Evolutionary conservation across 2,888 invertebrate genomes (phyloP).

Genomic region (Iselma pallidipennis): DNA sequence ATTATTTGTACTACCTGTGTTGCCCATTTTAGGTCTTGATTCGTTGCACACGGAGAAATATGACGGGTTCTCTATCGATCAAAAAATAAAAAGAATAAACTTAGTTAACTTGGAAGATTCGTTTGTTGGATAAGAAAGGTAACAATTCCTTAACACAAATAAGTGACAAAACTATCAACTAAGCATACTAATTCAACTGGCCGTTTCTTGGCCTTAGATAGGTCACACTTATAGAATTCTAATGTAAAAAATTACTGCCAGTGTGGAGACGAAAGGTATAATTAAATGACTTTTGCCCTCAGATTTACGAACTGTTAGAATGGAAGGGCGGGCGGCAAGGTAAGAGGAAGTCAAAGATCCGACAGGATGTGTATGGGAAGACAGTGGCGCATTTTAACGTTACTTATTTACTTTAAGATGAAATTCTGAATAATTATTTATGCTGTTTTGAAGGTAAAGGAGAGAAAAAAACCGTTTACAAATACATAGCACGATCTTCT

Average conservation of each 20-base stretch:
- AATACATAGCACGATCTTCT: background rate
- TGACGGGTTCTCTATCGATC: conserved; percentile 73
- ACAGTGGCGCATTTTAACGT: conserved; percentile 41
- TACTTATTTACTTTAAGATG: conserved; percentile 16
- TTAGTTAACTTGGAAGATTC: too few species aligned
- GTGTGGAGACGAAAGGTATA: conserved; percentile 8
- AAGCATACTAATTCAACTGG: conserved; percentile 40
- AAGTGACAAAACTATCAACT: conserved; percentile 20
- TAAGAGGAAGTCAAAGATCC: conserved; percentile 37
- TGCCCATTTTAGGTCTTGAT: conserved; percentile 31
- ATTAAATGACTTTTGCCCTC: conserved; percentile 2
- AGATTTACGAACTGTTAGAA: conserved; percentile 31
- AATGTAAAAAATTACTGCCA: conserved; percentile 12
- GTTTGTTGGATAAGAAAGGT: conserved; percentile 5
- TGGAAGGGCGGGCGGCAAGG: conserved; percentile 13
- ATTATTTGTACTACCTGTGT: conserved; percentile 34
- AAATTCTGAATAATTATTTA: conserved; percentile 36
- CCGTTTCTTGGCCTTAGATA: conserved; percentile 22
- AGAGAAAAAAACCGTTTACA: background rate
- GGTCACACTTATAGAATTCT: conserved; percentile 26
- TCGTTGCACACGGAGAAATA: conserved; percentile 68
- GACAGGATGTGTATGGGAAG: conserved; percentile 36
- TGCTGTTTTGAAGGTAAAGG: conserved; percentile 26
- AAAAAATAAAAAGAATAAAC: conserved; percentile 8
- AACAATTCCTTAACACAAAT: conserved; percentile 14